Base-by-base conservation (phyloP, 1,140 invertebrate genomes). In the Macrobrachium rosenbergii region DNA sequence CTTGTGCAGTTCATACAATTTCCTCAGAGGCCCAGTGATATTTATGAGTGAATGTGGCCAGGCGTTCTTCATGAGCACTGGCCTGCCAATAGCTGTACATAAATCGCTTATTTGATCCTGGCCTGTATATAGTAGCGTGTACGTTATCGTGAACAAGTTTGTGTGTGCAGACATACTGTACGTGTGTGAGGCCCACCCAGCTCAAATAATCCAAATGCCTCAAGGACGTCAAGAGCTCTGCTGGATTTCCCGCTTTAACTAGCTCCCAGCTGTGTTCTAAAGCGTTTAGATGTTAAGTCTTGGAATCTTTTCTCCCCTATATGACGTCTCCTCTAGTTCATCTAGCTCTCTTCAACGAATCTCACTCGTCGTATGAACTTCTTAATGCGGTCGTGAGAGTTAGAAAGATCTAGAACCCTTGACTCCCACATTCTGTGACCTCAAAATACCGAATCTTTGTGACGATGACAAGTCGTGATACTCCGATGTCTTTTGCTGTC, bases 171-270 rank as follows among this genome's bases (percentile, higher is more conserved):
- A 37, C n/a, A 37, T 7, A 37, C 28, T 2, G 28, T 37, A 37
- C 67, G 72, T 23, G 67, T 87, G 64, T 19, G 78, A 69, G 84
- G 81, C 82, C 82, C 82, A 84, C 73, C 82, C 73, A 84, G 82
- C 82, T 84, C 82, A 84, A 84, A 64, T 84, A 84, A 87, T 67
- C 64, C 67, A 80, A 86, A 80, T 80, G 83, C 77, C 76, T 87
- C 77, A 80, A 87, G 77, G 84, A 87, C 84, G 64, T 80, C 67
- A 72, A 81, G 84, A 59, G 60, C 21, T 19, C 62, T 11, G 45
- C 28, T 60, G 83, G 43, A 83, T 60, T 64, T 28, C 72, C 64
- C 62, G n/a, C 43, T 5, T 45, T 28, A 78, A 45, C 60, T 78
- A 52, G 7, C 52, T 52, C 52, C n/a, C 37, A n/a, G 12, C 67